These are phyloP conservation scores for Rutilus rutilus DNA, from an alignment of 2,113 vertebrate species.

Conservation along the genomic window DNA sequence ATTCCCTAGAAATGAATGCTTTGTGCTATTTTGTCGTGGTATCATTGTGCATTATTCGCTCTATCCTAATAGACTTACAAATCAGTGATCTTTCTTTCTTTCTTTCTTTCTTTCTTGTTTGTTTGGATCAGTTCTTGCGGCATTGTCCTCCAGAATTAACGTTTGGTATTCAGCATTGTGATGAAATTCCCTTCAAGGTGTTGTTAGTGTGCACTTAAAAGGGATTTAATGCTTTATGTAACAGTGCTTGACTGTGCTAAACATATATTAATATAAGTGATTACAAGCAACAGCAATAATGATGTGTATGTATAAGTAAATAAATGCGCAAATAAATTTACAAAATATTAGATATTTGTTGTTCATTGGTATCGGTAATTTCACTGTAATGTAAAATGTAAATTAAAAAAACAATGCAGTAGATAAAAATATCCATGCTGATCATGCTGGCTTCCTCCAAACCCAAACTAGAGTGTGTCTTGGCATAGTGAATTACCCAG, in stretches of 20 bases:
- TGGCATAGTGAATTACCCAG: constrained; percentile 14
- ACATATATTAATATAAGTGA: neutral
- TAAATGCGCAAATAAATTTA: neutral
- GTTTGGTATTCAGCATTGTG: neutral
- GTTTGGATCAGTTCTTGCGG: neutral
- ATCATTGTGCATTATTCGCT: neutral
- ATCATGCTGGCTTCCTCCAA: neutral
- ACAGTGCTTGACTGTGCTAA: neutral
- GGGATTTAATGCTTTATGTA: neutral
- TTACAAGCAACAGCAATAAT: neutral
- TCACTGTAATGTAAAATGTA: neutral
- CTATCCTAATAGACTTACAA: neutral
- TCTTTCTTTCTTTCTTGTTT: neutral
- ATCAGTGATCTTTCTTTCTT: neutral
- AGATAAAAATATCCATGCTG: neutral
- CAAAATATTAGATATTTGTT: neutral
- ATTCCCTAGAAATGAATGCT: neutral
- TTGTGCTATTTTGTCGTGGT: neutral
- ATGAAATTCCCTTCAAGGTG: neutral
- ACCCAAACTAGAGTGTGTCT: neutral
- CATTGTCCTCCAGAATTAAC: neutral
- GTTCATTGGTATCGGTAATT: neutral
- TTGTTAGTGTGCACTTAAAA: neutral
- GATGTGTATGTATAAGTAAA: neutral
- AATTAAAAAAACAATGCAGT: neutral